phyloP scores from a whole-genome alignment of 2,888 invertebrate genomes.

The Meliscaeva auricollis region DNA sequence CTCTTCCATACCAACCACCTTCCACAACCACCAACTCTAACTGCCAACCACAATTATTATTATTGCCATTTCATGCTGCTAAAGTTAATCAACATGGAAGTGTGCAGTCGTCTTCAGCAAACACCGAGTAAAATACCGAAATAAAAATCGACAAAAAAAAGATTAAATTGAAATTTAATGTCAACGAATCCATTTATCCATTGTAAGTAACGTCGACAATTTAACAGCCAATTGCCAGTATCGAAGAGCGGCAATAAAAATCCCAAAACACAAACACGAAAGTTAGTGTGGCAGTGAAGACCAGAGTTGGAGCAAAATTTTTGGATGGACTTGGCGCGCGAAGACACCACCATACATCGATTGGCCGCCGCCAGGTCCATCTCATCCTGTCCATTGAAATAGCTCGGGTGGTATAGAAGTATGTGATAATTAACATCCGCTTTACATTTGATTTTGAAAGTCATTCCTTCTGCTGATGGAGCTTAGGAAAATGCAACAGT shows the following conservation, averaged over 20 bases:
- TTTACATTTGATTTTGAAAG: conserved; percentile 60
- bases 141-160: conserved; percentile 28
- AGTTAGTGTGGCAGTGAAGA: conserved; percentile 7
- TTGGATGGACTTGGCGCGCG: conserved; percentile 1
- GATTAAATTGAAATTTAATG: conserved; percentile 50
- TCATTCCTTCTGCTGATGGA: conserved; percentile 29
- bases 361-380: not conserved
- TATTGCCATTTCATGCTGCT: conserved; percentile 9
- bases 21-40: not conserved
- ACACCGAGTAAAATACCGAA: not conserved
- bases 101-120: conserved; percentile 37
- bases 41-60: not conserved
- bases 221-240: conserved; percentile 62
- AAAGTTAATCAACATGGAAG: conserved; percentile 52
- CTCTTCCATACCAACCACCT: not conserved
- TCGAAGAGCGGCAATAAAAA: conserved; percentile 48
- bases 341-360: not conserved
- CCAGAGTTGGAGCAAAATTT: too few relatives aligned
- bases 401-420: conserved; percentile 23
- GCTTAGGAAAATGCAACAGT: conserved; percentile 22
- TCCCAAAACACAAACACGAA: conserved; percentile 27
- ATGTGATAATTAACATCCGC: conserved; percentile 73
- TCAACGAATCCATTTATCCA: conserved; percentile 64
- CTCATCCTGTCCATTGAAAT: conserved; percentile 15
- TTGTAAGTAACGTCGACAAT: conserved; percentile 48